Conservation (phyloP, 2,113 vertebrate genomes). For the Catharus fuscescens region DNA sequence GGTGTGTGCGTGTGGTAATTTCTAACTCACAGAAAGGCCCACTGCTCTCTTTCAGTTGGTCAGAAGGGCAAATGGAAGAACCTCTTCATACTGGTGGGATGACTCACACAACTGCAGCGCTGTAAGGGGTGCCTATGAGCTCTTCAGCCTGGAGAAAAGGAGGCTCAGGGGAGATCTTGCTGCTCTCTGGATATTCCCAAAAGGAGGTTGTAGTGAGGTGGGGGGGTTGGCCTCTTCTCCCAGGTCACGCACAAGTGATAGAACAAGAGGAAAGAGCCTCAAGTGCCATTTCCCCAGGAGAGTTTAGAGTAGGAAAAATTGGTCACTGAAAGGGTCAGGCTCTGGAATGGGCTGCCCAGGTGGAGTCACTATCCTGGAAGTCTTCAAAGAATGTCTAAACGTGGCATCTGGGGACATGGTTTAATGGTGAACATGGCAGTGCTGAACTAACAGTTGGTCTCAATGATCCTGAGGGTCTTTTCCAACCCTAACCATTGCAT, state of each 20-base stretch:
- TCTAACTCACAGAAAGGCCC: background rate
- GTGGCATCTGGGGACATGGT: background rate
- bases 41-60: background rate
- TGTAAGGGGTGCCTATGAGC: background rate
- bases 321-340: background rate
- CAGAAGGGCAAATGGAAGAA: background rate
- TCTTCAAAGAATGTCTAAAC: background rate
- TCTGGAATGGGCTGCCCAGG: accelerated
- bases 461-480: background rate
- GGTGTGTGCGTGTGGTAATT: background rate
- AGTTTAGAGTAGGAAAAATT: background rate
- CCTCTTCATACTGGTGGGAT: background rate
- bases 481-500: background rate
- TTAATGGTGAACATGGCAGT: background rate
- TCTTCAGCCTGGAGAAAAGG: background rate
- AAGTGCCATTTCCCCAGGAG: background rate
- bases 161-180: background rate
- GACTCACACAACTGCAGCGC: background rate
- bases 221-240: background rate
- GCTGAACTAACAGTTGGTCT: background rate
- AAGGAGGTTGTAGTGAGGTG: background rate
- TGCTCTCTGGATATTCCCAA: background rate
- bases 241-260: background rate
- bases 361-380: background rate
- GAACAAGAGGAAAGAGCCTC: background rate